A percentile compares a stretch with the other conserved stretches of the same genome.
These are phyloP conservation scores for Eriosoma lanigerum DNA, from an alignment of 1,140 invertebrate genomes.

Conservation along the genomic window DNA sequence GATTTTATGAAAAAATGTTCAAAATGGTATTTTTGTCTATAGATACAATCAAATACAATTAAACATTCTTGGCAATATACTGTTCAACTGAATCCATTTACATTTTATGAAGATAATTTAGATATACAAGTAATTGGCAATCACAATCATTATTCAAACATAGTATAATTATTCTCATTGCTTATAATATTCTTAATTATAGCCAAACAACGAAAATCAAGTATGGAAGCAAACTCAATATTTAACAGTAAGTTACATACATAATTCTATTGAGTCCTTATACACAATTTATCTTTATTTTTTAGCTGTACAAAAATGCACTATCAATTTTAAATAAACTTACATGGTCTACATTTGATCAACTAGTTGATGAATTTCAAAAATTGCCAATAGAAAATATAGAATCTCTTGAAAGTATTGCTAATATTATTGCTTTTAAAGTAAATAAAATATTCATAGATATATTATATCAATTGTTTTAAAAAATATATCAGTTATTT, in stretches of 20 bases:
- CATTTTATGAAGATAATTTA: conserved; percentile 31
- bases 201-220: conserved; percentile 41
- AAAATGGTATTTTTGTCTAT: neutral
- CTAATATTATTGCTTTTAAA: conserved; percentile 47
- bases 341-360: conserved; percentile 33
- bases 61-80: conserved; percentile 48
- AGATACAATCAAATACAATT: conserved; percentile 34
- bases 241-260: conserved; percentile 11
- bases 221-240: conserved; percentile 38
- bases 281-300: neutral
- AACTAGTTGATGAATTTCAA: conserved; percentile 16
- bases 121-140: conserved; percentile 14
- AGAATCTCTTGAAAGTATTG: conserved; percentile 46
- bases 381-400: conserved; percentile 34
- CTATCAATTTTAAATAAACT: conserved; percentile 40
- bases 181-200: neutral
- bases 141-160: too few relatives aligned
- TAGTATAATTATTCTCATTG: neutral
- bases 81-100: conserved; percentile 46
- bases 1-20: neutral
- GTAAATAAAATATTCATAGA: conserved; percentile 18
- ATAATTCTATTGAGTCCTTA: too few relatives aligned
- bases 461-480: neutral
- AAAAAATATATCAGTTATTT: neutral
- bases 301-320: conserved; percentile 45